Percentiles rank a stretch among this genome's conserved stretches.
phyloP scores from a whole-genome alignment of 2,113 vertebrate species.

The Thomomys bottae region DNA sequence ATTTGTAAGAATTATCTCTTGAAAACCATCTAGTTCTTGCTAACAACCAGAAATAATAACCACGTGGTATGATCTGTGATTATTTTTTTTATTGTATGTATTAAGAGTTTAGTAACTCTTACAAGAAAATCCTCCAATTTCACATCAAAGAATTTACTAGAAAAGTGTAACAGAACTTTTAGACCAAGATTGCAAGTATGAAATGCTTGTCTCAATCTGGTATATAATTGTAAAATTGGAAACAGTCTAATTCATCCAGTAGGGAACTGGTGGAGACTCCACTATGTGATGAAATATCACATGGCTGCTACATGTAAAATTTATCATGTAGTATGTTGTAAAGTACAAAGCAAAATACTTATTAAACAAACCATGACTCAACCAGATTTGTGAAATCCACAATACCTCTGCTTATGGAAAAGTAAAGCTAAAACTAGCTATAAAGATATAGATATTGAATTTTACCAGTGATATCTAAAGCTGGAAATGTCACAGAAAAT shows the following conservation, averaged over 20 bases:
- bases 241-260: neutral
- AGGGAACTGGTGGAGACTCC: neutral
- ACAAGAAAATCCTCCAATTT: neutral
- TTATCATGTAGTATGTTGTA: neutral
- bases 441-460: neutral
- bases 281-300: neutral
- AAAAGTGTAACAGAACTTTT: neutral
- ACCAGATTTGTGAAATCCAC: neutral
- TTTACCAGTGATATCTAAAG: neutral
- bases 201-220: neutral
- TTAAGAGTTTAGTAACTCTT: neutral
- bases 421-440: neutral
- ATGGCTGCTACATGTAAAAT: neutral
- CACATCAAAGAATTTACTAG: neutral
- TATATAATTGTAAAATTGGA: neutral
- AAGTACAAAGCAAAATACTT: neutral
- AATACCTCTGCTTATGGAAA: neutral
- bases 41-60: neutral
- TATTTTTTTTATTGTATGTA: no score
- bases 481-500: neutral
- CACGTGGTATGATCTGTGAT: neutral
- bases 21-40: neutral
- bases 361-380: neutral
- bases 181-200: neutral
- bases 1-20: neutral